Evolutionary conservation across 2,113 vertebrate genomes (phyloP).

Genomic region (Nestor notabilis): DNA sequence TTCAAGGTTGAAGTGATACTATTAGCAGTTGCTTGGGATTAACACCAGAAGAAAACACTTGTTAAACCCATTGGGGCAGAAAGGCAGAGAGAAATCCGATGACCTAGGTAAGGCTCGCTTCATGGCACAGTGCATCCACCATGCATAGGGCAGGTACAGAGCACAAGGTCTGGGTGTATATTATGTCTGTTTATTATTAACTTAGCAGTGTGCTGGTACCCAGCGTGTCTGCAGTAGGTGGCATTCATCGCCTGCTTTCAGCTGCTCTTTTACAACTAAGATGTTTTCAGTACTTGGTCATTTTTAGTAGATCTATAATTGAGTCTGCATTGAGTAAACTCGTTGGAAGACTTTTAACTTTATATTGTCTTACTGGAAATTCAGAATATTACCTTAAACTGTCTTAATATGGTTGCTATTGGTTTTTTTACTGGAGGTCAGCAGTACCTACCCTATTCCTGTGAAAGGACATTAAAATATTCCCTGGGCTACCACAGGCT

Average conservation of each 20-base stretch:
- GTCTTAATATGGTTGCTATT: neutral
- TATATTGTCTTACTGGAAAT: neutral
- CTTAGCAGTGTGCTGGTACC: neutral
- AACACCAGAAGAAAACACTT: neutral
- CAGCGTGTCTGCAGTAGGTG: neutral
- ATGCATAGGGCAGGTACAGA: neutral
- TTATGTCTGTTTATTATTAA: neutral
- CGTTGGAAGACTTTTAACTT: conserved; percentile 9
- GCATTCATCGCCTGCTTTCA: neutral
- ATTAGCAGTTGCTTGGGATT: conserved; percentile 7
- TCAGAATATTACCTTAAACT: conserved; percentile 2
- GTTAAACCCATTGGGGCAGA: conserved; percentile 35
- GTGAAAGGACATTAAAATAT: conserved; percentile 25
- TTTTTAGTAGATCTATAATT: neutral
- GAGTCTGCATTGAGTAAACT: conserved; percentile 35
- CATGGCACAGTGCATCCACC: neutral
- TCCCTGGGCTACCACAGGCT: neutral
- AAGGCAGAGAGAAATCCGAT: neutral
- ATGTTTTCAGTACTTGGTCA: neutral
- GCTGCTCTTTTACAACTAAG: neutral
- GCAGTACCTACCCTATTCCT: neutral
- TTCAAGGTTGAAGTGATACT: conserved; percentile 49
- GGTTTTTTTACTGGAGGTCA: neutral
- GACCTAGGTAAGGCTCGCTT: neutral
- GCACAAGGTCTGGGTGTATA: neutral